Evolutionary conservation across 2,888 invertebrate species (phyloP).

Genomic region (Thyatira batis): DNA sequence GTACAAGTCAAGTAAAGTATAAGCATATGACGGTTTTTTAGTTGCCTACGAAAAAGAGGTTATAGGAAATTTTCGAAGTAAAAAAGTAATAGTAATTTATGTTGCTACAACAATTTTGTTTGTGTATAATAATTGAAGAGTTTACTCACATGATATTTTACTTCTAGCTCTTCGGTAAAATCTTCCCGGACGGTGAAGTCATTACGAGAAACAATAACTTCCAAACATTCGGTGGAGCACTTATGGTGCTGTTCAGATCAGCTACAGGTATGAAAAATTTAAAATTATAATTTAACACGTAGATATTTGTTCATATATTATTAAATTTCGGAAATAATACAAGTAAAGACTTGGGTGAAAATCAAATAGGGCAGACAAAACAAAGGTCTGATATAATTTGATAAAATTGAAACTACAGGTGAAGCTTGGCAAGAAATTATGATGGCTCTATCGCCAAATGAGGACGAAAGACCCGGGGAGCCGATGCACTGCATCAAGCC

Average conservation of each 20-base stretch:
- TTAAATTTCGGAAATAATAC: too few relatives aligned
- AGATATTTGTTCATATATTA: background rate
- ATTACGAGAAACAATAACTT: conserved; percentile 98
- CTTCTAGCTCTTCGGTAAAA: conserved; percentile 94
- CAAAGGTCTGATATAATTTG: conserved; percentile 3
- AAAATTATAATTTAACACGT: background rate
- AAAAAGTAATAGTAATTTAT: too few relatives aligned
- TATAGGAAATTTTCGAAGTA: too few relatives aligned
- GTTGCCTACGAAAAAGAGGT: too few relatives aligned
- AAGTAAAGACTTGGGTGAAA: too few relatives aligned
- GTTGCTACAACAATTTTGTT: too few relatives aligned
- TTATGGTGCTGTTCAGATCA: conserved; percentile 96
- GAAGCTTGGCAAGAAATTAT: conserved; percentile 99
- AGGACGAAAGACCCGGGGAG: conserved; percentile 63
- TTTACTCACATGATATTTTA: conserved; percentile 4
- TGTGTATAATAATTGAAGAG: too few relatives aligned
- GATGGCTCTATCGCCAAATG: conserved; percentile 84
- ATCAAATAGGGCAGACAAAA: too few relatives aligned
- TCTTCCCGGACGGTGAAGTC: conserved; percentile 87
- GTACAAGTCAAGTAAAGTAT: too few relatives aligned
- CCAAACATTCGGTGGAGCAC: conserved; percentile 97
- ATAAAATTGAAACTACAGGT: conserved; percentile 72
- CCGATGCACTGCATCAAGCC: conserved; percentile 84
- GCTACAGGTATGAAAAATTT: conserved; percentile 87
- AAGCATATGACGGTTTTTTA: too few relatives aligned